Evolutionary conservation across 64 coral and sea anemone genomes (phyloP).

Genomic region (Porites australiensis): DNA sequence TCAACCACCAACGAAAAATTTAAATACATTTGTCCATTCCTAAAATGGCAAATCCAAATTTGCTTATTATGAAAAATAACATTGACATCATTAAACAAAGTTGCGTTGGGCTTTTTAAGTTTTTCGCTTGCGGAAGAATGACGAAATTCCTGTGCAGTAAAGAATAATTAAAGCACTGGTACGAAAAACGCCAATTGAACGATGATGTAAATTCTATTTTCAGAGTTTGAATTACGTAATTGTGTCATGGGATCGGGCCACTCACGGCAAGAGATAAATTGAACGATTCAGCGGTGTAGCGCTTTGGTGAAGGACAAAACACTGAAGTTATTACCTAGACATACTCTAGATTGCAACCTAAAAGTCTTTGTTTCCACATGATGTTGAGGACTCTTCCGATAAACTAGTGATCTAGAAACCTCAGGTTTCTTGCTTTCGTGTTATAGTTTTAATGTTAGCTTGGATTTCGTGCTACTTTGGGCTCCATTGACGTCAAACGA

Average conservation of each 20-base stretch:
- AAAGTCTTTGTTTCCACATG: neutral
- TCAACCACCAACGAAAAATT: too few relatives aligned
- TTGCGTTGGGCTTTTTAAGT: too few relatives aligned
- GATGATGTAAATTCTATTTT: constrained; percentile 52
- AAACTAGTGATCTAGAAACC: too few relatives aligned
- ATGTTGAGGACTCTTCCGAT: neutral
- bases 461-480: constrained; percentile 25
- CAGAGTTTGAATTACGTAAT: neutral
- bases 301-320: neutral
- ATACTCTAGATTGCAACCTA: neutral
- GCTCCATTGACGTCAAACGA: constrained; percentile 27
- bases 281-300: neutral
- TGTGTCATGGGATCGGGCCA: neutral
- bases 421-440: neutral
- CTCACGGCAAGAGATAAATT: too few relatives aligned
- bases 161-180: too few relatives aligned
- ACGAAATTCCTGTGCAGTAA: too few relatives aligned
- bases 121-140: too few relatives aligned
- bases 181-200: neutral
- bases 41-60: too few relatives aligned
- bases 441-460: neutral
- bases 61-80: too few relatives aligned
- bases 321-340: too few relatives aligned
- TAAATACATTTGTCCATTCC: too few relatives aligned
- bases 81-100: too few relatives aligned